phyloP scores from a whole-genome alignment of 1,140 invertebrate genomes.

The Adoxophyes honmai region DNA sequence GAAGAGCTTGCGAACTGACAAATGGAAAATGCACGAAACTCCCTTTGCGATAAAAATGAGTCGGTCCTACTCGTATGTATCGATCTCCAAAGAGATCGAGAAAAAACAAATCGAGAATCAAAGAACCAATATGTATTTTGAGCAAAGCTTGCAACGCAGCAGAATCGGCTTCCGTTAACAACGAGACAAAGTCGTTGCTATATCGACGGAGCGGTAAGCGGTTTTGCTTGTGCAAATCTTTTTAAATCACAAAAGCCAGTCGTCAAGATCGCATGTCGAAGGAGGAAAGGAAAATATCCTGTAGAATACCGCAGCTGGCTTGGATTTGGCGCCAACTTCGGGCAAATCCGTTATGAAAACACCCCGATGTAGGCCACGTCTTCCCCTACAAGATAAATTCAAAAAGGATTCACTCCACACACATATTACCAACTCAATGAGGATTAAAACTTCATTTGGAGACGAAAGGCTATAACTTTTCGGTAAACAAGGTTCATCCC shows the following conservation, averaged over 20 bases:
- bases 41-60: too few relatives aligned
- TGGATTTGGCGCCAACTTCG: conserved; percentile 64
- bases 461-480: conserved; percentile 52
- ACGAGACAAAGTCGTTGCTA: conserved; percentile 36
- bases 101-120: too few relatives aligned
- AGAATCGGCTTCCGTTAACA: conserved; percentile 36
- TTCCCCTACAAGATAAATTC: conserved; percentile 59
- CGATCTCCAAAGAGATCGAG: too few relatives aligned
- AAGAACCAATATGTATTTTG: too few relatives aligned
- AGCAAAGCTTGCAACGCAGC: not conserved
- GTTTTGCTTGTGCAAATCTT: conserved; percentile 67
- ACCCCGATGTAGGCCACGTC: conserved; percentile 62
- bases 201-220: conserved; percentile 52
- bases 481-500: conserved; percentile 47
- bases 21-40: too few relatives aligned
- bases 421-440: conserved; percentile 68
- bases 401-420: conserved; percentile 57
- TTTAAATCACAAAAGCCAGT: conserved; percentile 74
- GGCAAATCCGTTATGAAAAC: conserved; percentile 73
- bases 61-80: too few relatives aligned
- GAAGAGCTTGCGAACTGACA: too few relatives aligned
- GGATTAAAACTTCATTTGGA: conserved; percentile 67
- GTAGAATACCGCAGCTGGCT: conserved; percentile 59
- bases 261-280: conserved; percentile 67
- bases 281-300: conserved; percentile 71